Percentiles rank a stretch among this genome's conserved stretches.
Evolutionary conservation across 2,113 vertebrate species (phyloP).

Genomic region (Sitta europaea): DNA sequence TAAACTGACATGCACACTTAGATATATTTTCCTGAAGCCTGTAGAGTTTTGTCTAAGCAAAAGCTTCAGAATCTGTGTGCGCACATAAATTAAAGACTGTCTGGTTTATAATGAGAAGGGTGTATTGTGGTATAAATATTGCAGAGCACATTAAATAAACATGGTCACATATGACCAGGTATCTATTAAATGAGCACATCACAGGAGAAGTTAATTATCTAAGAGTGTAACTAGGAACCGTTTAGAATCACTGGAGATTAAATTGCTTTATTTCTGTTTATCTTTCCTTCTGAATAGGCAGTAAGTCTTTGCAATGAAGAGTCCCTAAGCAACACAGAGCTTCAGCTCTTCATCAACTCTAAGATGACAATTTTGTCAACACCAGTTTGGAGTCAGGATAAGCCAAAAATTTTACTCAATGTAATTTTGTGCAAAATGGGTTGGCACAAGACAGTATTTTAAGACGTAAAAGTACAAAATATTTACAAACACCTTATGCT

Average conservation of each 20-base stretch:
- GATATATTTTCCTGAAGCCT: constrained; percentile 4
- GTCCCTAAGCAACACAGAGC: neutral
- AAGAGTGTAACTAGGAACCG: neutral
- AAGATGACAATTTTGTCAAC: neutral
- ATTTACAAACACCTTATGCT: neutral
- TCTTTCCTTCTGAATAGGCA: constrained; percentile 13
- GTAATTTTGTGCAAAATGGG: neutral
- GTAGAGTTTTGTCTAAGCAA: neutral
- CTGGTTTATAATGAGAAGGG: constrained; percentile 16
- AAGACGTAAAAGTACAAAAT: neutral
- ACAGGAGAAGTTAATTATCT: constrained; percentile 44
- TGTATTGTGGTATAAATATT: constrained; percentile 11
- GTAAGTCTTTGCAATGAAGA: neutral
- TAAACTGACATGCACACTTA: neutral
- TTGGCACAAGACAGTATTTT: neutral
- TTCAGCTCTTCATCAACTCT: neutral
- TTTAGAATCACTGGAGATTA: constrained; percentile 29
- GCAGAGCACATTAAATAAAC: constrained; percentile 44
- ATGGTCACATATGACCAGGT: constrained; percentile 47
- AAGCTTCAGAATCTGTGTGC: neutral
- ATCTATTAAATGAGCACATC: constrained; percentile 39
- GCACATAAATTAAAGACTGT: neutral
- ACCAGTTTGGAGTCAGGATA: neutral
- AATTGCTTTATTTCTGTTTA: constrained; percentile 47
- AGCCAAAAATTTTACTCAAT: neutral